Base-by-base conservation (phyloP, 2,888 invertebrate genomes). In the Colletes collaris region DNA sequence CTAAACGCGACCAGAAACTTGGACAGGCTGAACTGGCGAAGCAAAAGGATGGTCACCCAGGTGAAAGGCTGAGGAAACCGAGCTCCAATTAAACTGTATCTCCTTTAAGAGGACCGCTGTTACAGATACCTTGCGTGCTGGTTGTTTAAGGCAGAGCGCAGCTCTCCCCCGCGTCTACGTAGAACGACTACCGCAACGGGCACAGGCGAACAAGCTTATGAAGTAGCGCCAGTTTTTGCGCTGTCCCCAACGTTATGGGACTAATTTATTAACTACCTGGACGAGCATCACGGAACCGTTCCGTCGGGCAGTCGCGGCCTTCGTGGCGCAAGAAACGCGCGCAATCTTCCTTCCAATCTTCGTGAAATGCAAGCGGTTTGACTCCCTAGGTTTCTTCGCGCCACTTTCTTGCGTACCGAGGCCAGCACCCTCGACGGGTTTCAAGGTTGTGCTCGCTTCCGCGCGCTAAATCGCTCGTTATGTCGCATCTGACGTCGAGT, bases 261-360 rank as follows among this genome's bases (percentile, higher is more conserved):
- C 84, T 87, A 87, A 87, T 87, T 87, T 87, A 87, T 87, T 86
- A 87, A 81, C 86, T 78, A 78, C 67, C 75, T 64, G 77, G 66
- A 70, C 68, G 81, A 81, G 83, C 80, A 85, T 81, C 83, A 50
- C 83, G 83, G 72, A 81, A 80, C 74, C 72, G 75, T 80, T 71
- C 66, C 70, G 59, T 68, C 76, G 72, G 27, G 72, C 76, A 62
- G 66, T 58, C 72, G 50, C 59, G 75, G 65, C 66, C 75, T 69
- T 70, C 75, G 69, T 58, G 52, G 49, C 71, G 86, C 85, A 84
- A 84, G 85, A 86, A 86, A 82, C 74, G 10, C 65, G 73, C 62
- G 79, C 77, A 64, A 86, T 86, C 86, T 85, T 79, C 81, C 73
- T 62, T 83, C 73, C 73, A 76, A 82, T 83, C 85, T 80, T 76